A percentile compares a stretch with the other conserved stretches of the same genome.
phyloP scores from a whole-genome alignment of 2,113 vertebrate genomes.

The Irena cyanogastra region DNA sequence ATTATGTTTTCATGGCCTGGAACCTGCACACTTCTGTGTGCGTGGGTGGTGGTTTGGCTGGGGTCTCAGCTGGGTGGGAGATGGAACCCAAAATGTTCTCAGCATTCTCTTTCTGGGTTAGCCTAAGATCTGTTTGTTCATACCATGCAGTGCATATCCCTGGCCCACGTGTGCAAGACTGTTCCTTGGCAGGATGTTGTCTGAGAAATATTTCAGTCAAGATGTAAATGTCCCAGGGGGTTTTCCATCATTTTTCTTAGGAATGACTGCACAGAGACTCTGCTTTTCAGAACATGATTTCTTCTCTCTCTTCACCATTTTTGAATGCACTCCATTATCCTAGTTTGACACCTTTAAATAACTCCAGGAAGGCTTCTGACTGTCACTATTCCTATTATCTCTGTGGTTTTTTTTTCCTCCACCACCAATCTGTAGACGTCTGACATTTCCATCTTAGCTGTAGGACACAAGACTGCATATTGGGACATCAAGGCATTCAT shows the following conservation, averaged over 20 bases:
- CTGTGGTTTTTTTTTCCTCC: background rate
- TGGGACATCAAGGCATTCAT: background rate
- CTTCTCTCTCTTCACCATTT: background rate
- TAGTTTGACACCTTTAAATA: background rate
- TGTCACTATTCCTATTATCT: background rate
- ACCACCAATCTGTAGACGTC: background rate
- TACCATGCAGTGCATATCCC: background rate
- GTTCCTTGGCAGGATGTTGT: background rate
- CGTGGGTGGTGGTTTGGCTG: background rate
- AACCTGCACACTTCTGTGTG: background rate
- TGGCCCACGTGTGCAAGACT: fast-evolving
- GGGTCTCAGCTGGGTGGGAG: background rate
- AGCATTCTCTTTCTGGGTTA: background rate
- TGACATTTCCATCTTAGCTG: background rate
- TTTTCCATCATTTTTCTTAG: background rate
- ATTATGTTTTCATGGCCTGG: background rate
- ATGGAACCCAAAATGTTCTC: background rate
- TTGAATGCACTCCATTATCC: background rate
- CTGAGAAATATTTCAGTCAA: background rate
- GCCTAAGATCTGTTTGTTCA: background rate
- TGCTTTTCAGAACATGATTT: background rate
- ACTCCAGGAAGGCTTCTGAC: background rate
- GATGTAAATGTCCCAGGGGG: background rate
- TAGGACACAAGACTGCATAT: background rate
- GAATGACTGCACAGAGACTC: background rate